Percentiles rank a stretch among this genome's conserved stretches.
phyloP scores from a whole-genome alignment of 2,888 invertebrate species.

The Margaritifera margaritifera region DNA sequence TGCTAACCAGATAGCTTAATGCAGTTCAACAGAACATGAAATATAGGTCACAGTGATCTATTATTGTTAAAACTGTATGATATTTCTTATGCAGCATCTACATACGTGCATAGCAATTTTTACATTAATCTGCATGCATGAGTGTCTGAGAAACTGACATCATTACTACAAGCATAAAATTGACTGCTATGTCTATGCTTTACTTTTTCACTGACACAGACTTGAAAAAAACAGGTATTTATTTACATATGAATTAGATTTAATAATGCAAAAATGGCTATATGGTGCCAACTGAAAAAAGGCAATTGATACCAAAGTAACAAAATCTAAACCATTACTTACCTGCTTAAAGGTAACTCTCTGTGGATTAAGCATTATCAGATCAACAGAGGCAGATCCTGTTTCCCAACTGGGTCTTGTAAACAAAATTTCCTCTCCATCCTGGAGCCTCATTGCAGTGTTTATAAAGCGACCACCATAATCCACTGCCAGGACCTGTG shows the following conservation, averaged over 20 bases:
- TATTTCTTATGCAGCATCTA: too few species aligned
- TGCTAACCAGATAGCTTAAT: too few species aligned
- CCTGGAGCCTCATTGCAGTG: slow-evolving; percentile 55
- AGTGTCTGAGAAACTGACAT: background rate
- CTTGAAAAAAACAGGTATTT: background rate
- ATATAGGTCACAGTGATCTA: too few species aligned
- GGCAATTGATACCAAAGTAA: too few species aligned
- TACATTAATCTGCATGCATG: too few species aligned
- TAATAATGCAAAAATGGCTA: too few species aligned
- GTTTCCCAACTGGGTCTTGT: slow-evolving; percentile 29
- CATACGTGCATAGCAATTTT: too few species aligned
- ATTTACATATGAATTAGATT: too few species aligned
- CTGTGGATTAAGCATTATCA: slow-evolving; percentile 27
- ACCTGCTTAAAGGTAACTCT: slow-evolving; percentile 67
- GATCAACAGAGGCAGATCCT: slow-evolving; percentile 22
- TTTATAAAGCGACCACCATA: slow-evolving; percentile 57
- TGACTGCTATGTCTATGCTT: background rate
- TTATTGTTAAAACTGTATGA: too few species aligned
- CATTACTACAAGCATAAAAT: slow-evolving; percentile 1
- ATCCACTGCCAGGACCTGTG: slow-evolving; percentile 64
- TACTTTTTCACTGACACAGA: too few species aligned
- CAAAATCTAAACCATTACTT: background rate
- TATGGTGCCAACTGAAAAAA: too few species aligned
- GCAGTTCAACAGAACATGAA: too few species aligned
- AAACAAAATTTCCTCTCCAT: slow-evolving; percentile 30